Evolutionary conservation across 2,888 invertebrate genomes (phyloP), one percentile per base, ranked within the genome.

Genomic region (Thyatira batis): DNA sequence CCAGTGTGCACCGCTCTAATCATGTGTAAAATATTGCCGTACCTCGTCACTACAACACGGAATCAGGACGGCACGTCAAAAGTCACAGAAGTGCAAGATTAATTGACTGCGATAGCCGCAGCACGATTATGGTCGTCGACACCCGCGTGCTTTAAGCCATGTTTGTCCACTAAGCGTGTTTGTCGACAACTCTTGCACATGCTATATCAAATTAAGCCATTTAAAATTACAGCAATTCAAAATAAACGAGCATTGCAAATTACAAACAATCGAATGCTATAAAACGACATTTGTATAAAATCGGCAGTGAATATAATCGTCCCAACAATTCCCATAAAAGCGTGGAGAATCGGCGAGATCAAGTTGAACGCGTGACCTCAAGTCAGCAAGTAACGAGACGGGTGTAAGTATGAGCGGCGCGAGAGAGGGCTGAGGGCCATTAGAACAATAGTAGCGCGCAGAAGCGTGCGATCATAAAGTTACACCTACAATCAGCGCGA

Each of bases 11-110:
- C 82, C 76, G 81, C 83, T 90, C 90, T 90, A 91, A 90, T 90
- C 90, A 92, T 82, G 91, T 92, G 91, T 90, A 90, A 92, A 89
- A 90, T 92, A 92, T 91, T 87, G 80, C 89, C 75, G 76, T 69
- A 79, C 69, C 80, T 80, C 85, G 85, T 88, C 89, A 89, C 85
- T 76, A 80, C 77, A 77, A 80, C 83, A 77, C 81, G 78, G 81
- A 84, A 84, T 84, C 82, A 78, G 83, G 77, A 84, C 82, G 76
- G 78, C 77, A 80, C 82, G 83, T 87, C 89, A 87, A 84, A 85
- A 84, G 80, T 80, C 83, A 75, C 78, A 80, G 73, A 78, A 83
- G 74, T 76, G 70, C 74, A 74, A 85, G 85, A 88, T 86, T 86
- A 84, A 87, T 87, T 85, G 83, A 84, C 76, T 73, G 67, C 75